Percentiles rank a stretch among this genome's conserved stretches.
These are phyloP conservation scores for Perognathus longimembris DNA, from an alignment of 2,113 vertebrate species.

Conservation along the genomic window DNA sequence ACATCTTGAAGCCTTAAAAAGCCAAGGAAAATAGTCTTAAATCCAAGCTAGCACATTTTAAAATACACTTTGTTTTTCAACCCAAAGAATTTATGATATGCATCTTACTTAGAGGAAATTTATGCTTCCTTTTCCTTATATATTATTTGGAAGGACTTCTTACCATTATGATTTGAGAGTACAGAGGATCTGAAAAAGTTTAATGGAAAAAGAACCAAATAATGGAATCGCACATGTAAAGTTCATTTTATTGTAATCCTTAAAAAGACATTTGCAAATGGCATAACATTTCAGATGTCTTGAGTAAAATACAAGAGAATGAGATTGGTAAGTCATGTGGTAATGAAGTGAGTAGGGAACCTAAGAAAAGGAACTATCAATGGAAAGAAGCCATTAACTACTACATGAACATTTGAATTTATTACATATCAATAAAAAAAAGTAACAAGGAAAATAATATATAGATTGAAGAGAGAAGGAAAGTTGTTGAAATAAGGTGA, in stretches of 20 bases:
- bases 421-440: conserved; percentile 17
- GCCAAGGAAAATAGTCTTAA: conserved; percentile 41
- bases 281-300: conserved; percentile 13
- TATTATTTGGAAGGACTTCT: conserved; percentile 14
- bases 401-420: not conserved
- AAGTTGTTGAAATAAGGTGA: not conserved
- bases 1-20: not conserved
- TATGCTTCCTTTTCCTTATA: not conserved
- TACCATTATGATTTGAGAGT: not conserved
- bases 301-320: not conserved
- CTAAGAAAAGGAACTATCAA: not conserved
- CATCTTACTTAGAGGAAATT: not conserved
- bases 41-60: not conserved
- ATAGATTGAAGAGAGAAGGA: not conserved
- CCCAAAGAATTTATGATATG: not conserved
- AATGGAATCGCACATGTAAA: not conserved
- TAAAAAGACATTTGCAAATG: conserved; percentile 34
- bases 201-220: not conserved
- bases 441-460: not conserved
- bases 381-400: not conserved
- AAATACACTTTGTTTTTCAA: not conserved
- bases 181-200: conserved; percentile 26
- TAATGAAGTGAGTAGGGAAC: not conserved
- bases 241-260: conserved; percentile 10
- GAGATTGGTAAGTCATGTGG: not conserved